These are phyloP conservation scores for Neoniphon sammara DNA, from an alignment of 2,797 vertebrate species.

Conservation along the genomic window DNA sequence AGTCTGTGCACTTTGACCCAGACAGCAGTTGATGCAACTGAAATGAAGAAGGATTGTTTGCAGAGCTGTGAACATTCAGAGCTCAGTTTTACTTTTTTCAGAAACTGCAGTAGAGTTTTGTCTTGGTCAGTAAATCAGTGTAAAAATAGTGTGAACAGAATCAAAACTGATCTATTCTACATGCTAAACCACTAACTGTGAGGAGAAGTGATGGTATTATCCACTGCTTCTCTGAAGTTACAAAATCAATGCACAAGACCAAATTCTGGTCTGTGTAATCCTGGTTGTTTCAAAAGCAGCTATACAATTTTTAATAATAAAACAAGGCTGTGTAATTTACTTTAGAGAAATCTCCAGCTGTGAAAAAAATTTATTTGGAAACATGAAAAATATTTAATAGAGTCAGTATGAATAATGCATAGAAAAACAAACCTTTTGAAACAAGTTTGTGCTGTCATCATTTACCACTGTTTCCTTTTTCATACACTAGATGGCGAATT, in stretches of 20 bases:
- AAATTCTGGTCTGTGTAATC: too few species aligned
- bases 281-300: neutral
- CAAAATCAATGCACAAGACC: too few species aligned
- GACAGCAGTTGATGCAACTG: neutral
- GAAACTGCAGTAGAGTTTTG: too few species aligned
- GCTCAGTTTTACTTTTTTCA: too few species aligned
- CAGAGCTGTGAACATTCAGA: neutral
- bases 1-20: slow-evolving; percentile 19
- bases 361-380: neutral
- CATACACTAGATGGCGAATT: slow-evolving; percentile 70
- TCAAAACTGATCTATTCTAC: neutral
- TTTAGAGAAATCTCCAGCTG: too few species aligned
- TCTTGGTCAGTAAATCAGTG: too few species aligned
- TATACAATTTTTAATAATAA: neutral
- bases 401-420: too few species aligned
- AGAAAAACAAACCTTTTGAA: too few species aligned
- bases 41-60: neutral
- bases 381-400: too few species aligned
- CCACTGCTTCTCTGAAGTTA: neutral
- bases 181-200: neutral
- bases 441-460: neutral
- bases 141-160: too few species aligned
- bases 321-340: neutral
- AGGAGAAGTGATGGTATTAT: neutral
- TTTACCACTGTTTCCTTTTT: neutral